Base-by-base conservation (phyloP, 2,888 invertebrate species). In the Oligia latruncula region DNA sequence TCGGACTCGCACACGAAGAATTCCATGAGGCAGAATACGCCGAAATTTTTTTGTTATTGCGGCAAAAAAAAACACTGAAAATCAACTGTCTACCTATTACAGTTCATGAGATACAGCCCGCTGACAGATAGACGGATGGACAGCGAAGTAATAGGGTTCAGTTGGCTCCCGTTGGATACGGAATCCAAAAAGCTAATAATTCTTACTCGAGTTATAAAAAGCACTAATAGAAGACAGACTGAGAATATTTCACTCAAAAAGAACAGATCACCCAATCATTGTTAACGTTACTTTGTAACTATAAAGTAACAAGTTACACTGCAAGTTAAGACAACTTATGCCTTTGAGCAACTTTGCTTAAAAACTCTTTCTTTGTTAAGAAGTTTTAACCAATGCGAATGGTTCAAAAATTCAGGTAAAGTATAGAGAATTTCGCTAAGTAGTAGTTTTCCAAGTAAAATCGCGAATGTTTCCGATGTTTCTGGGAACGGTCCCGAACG, bases 321-420 rank as follows among this genome's bases (percentile, higher is more conserved):
- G 55, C 40, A 71, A 71, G 46, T 80, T 43, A n/a, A n/a, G n/a
- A 13, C 8, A 74, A 46, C 80, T 81, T n/a, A 20, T 46, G 13
- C 23, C 71, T 52, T 80, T 71, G 62, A 65, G 55, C n/a, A 52
- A 71, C 20, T 71, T 43, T 35, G 11, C 9, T 23, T 55, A 58
- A 78, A 29, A 62, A 20, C n/a, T 81, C 8, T 29, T 65, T 17
- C 20, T 65, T 65, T 81, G 55, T 65, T 65, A 49, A 15, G 0
- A 58, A 81, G 55, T 73, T 65, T 49, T 15, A 73, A 65, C 43
- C 43, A 15, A 62, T 20, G 17, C 2, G 43, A 80, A 52, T 40
- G 20, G 17, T 55, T 40, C n/a, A n/a, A 78, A 52, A 52, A 43
- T 40, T 43, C 8, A 2, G 3, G 23, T 20, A 17, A 62, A 29